These are phyloP conservation scores for Heteropelma amictum DNA, from an alignment of 2,888 invertebrate species.

Conservation along the genomic window DNA sequence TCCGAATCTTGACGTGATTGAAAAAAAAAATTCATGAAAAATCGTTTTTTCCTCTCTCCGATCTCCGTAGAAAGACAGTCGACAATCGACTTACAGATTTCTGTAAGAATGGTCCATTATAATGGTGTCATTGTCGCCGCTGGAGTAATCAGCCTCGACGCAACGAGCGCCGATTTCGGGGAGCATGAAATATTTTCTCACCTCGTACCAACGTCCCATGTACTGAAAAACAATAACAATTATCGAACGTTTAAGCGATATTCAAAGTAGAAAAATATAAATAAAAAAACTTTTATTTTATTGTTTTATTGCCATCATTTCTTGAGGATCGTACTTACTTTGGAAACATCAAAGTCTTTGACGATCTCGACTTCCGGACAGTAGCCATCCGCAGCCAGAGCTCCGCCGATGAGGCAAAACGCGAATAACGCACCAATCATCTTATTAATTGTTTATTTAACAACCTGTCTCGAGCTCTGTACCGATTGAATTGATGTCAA, in stretches of 20 bases:
- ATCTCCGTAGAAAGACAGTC: no score
- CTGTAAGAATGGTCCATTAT: neutral
- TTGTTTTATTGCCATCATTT: no score
- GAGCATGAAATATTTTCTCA: neutral
- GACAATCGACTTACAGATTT: neutral
- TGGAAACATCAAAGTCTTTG: constrained; percentile 80
- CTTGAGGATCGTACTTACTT: constrained; percentile 77
- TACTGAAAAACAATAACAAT: neutral
- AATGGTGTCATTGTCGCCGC: neutral
- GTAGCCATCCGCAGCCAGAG: neutral
- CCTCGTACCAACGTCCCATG: neutral
- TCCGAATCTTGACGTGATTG: constrained; percentile 79
- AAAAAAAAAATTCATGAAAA: neutral
- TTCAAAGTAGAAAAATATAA: no score
- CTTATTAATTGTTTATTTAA: neutral
- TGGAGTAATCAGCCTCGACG: neutral
- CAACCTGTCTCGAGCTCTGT: neutral
- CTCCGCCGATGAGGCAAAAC: neutral
- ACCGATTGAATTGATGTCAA: neutral
- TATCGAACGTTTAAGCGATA: neutral
- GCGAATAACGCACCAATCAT: neutral
- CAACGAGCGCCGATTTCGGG: neutral
- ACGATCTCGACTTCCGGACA: constrained; percentile 82
- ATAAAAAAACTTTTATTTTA: no score
- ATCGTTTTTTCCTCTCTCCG: neutral